phyloP scores from a whole-genome alignment of 2,797 vertebrate species.

The Harpagifer antarcticus region DNA sequence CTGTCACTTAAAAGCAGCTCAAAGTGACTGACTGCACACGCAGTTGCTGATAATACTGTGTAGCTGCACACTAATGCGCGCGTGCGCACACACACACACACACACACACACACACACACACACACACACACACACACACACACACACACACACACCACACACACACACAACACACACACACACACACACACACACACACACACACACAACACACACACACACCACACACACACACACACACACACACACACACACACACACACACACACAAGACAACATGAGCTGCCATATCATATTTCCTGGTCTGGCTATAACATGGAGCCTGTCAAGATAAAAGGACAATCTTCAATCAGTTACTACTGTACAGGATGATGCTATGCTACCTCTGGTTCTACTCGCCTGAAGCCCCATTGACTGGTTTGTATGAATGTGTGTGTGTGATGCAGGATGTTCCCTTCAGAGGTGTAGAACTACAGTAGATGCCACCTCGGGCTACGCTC shows the following conservation, averaged over 20 bases:
- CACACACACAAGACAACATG: constrained; percentile 62
- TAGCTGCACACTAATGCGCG: constrained; percentile 54
- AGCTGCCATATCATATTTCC: constrained; percentile 76
- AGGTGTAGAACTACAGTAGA: constrained; percentile 50
- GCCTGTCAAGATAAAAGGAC: constrained; percentile 76
- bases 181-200: no score
- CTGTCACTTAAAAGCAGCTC: constrained; percentile 79
- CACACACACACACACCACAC: no score
- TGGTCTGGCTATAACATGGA: constrained; percentile 70
- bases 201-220: no score
- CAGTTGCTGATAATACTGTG: constrained; percentile 55
- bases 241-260: neutral
- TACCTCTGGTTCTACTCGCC: constrained; percentile 25
- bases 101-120: no score
- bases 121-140: no score
- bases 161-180: no score
- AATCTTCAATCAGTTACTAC: constrained; percentile 73
- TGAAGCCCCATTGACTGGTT: constrained; percentile 5
- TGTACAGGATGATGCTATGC: constrained; percentile 51
- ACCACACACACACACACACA: neutral
- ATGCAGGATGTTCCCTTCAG: constrained; percentile 25
- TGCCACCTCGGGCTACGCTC: constrained; percentile 55
- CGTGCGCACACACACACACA: no score
- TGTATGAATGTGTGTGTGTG: constrained; percentile 23
- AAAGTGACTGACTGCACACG: constrained; percentile 64